Base-by-base conservation (phyloP, 2,113 vertebrate species). In the Brachyistius frenatus region DNA sequence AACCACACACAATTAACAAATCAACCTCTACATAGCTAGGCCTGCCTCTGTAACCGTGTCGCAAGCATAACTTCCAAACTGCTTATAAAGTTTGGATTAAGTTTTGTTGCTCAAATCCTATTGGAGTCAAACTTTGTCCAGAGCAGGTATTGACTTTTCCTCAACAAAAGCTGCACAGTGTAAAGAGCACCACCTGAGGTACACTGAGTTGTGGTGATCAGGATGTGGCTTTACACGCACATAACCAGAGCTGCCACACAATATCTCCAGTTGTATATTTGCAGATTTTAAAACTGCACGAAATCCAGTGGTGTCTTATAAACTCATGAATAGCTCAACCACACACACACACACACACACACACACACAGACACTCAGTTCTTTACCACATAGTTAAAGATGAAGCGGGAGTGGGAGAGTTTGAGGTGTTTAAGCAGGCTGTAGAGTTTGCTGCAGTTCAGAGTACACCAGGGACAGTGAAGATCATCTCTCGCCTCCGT, bases 371-470 rank as follows among this genome's bases (percentile, higher is more conserved):
- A 44, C 2, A 11, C 41, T 44, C 16, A 4, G 31, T 16, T 2
- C 87, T 97, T 96, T 89, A 99, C 98, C 94, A 99, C 97, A 60
- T 99, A 99, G 94, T 96, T 99, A 90, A 99, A 99, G 91, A 99
- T 99, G 93, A 99, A 99, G 78, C 98, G 96, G 88, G 97, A 98
- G 88, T 99, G 98, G 85, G 97, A 99, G 73, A 99, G 96, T 80
- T 99, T 99, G 66, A 99, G 97, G 93, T 99, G 98, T 85, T 99
- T 99, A 41, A 99, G 97, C 83, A 99, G 95, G 88, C 98, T 99
- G 89, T 99, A 99, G 39, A 99, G 96, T 78, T 98, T 98, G 81
- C 97, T 95, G 85, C 98, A 99, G 92, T 99, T 99, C 79, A 99
- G 91, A 0, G 98, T 99, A 81, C 98, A 99, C 98, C 98, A 99